These are phyloP conservation scores for Oppia nitens DNA, from an alignment of 1,140 invertebrate genomes.

Conservation along the genomic window DNA sequence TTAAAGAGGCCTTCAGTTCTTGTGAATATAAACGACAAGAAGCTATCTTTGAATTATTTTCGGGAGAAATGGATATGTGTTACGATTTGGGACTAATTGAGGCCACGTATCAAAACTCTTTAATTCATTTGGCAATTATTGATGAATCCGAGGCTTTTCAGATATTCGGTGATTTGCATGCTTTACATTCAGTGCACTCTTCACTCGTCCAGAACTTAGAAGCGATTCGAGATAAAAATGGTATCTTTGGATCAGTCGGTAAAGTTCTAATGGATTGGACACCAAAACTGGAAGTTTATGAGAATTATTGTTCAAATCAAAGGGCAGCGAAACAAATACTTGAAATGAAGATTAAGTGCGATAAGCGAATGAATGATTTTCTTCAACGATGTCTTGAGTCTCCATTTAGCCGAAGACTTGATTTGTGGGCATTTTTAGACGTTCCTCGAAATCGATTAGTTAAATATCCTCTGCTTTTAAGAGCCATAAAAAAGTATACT, in stretches of 20 bases:
- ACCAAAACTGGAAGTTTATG: not conserved
- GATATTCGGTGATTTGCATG: not conserved
- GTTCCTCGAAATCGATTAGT: not conserved
- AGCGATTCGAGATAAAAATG: not conserved
- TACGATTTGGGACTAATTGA: not conserved
- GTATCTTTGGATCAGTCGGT: not conserved
- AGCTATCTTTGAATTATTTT: not conserved
- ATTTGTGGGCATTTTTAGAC: not conserved
- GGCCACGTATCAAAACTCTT: not conserved
- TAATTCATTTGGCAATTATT: not conserved
- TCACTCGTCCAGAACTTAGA: not conserved
- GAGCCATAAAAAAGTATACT: not conserved
- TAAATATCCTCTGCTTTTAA: not conserved
- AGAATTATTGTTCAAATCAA: not conserved
- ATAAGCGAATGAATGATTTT: not conserved
- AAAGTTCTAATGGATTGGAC: not conserved
- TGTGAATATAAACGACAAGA: not conserved
- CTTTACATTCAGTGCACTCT: not conserved
- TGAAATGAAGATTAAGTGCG: not conserved
- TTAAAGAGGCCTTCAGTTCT: not conserved
- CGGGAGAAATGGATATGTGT: not conserved
- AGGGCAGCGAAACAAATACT: not conserved
- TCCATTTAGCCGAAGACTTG: not conserved
- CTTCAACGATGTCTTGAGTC: not conserved
- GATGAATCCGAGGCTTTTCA: not conserved